Evolutionary conservation across 64 coral and sea anemone species (phyloP).

Genomic region (Hydrozoanthus tunicans): DNA sequence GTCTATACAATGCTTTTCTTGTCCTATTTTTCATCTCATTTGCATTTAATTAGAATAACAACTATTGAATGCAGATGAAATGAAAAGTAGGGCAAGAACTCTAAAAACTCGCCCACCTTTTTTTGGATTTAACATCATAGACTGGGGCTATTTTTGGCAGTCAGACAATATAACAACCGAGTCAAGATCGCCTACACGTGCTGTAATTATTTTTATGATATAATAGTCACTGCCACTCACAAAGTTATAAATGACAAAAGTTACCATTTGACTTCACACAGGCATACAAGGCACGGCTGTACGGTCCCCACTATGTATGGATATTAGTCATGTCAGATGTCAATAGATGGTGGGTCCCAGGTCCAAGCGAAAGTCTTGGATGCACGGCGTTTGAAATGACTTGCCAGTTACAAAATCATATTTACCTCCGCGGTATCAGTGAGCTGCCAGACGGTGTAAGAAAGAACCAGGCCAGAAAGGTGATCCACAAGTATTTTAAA

Average conservation of each 20-base stretch:
- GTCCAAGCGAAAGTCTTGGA: slow-evolving; percentile 46
- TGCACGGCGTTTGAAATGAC: slow-evolving; percentile 90
- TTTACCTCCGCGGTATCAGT: slow-evolving; percentile 67
- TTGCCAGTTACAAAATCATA: slow-evolving; percentile 85
- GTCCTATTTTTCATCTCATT: too few species aligned
- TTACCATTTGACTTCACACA: background rate
- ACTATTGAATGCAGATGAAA: too few species aligned
- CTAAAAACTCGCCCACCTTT: too few species aligned
- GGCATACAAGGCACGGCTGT: slow-evolving; percentile 78
- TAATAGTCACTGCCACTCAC: background rate
- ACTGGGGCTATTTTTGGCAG: too few species aligned
- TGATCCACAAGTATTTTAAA: background rate
- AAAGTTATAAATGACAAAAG: background rate
- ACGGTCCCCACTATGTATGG: slow-evolving; percentile 96
- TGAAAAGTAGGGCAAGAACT: too few species aligned
- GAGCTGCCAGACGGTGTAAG: background rate
- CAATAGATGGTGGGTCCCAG: slow-evolving; percentile 80
- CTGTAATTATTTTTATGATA: too few species aligned
- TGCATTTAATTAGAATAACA: too few species aligned
- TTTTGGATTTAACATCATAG: too few species aligned
- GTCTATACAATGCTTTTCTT: too few species aligned
- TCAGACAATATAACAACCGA: too few species aligned
- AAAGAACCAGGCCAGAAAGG: slow-evolving; percentile 64
- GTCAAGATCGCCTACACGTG: too few species aligned
- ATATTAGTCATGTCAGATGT: slow-evolving; percentile 50